Percentiles rank a stretch among this genome's conserved stretches.
Conservation (phyloP, 92 coral and sea anemone species). For the Epizoanthus illoricatus region DNA sequence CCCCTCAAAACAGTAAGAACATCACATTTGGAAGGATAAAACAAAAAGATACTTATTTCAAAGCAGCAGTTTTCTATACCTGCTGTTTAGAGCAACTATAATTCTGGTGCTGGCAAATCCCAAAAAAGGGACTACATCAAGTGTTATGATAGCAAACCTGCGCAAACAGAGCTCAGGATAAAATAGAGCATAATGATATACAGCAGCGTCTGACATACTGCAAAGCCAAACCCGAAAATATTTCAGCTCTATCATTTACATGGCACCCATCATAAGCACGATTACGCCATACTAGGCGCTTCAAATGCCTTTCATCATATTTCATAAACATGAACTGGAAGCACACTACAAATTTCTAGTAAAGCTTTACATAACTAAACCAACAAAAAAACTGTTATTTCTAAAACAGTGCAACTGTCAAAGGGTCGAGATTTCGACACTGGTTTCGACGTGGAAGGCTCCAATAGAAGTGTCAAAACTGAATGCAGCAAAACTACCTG, state of each 20-base stretch:
- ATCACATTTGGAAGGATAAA: too few species aligned
- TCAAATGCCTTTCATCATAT: not conserved
- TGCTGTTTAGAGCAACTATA: too few species aligned
- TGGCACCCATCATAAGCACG: not conserved
- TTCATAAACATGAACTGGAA: not conserved
- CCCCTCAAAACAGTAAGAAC: not conserved
- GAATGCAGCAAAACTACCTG: not conserved
- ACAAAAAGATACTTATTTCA: too few species aligned
- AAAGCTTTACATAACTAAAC: not conserved
- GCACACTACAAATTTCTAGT: not conserved
- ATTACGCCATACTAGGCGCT: not conserved
- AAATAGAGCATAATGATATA: too few species aligned
- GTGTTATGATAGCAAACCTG: too few species aligned
- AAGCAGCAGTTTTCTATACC: too few species aligned
- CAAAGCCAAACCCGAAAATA: not conserved
- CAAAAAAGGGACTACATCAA: too few species aligned
- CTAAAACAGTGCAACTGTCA: too few species aligned
- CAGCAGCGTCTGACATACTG: not conserved
- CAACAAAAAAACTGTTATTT: not conserved
- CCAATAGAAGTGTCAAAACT: not conserved
- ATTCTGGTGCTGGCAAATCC: too few species aligned
- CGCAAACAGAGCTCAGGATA: too few species aligned
- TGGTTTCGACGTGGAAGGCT: too few species aligned
- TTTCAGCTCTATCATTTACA: not conserved
- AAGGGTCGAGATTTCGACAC: too few species aligned